Evolutionary conservation across 2,888 invertebrate genomes (phyloP), one percentile per base, ranked within the genome.

Genomic region (Cheilosia vulpina): DNA sequence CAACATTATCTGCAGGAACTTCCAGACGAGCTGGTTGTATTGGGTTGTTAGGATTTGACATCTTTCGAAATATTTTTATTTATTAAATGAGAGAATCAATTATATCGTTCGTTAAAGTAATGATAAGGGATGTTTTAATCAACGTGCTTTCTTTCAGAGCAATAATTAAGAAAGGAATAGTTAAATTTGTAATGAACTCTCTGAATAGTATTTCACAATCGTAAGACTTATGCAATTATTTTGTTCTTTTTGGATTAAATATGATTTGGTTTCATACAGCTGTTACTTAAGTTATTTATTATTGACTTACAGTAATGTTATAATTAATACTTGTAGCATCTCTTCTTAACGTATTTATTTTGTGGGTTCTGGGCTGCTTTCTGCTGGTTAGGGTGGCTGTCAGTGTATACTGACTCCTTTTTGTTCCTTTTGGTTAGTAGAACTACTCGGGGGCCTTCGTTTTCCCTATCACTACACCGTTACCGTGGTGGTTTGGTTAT

Each of bases 31-130:
- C 21, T 21, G 21, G 21, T 2, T 2, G 21, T 21, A 21, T 21
- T 21, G 2, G 21, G 21, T 21, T 21, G 21, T 21, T 21, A 21
- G 21, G 21, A 2, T 21, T 21, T 21, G 21, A 1, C 21, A 21
- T 21, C 21, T 21, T 21, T 19, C 9, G n/a, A 58, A 38, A 21
- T 24, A 38, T 4, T 11, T 58, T 34, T 17, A 17, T 58, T 38
- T 38, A 41, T 11, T 43, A 13, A 62, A 62, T 21, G 45, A 62
- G 43, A 45, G 60, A 62, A 62, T 43, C 58, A 43, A 21, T 24
- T 43, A 24, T 62, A 62, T 62, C 43, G 43, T 24, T 19, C 43
- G 43, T 62, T 21, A 43, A 19, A 62, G 60, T 62, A 41, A 34
- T 17, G 9, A 60, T 38, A 60, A 38, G 53, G 43, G 15, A 15